Evolutionary conservation across 1,140 invertebrate genomes (phyloP), one percentile per base, ranked within the genome.

Genomic region (Helicorthomorpha holstii): DNA sequence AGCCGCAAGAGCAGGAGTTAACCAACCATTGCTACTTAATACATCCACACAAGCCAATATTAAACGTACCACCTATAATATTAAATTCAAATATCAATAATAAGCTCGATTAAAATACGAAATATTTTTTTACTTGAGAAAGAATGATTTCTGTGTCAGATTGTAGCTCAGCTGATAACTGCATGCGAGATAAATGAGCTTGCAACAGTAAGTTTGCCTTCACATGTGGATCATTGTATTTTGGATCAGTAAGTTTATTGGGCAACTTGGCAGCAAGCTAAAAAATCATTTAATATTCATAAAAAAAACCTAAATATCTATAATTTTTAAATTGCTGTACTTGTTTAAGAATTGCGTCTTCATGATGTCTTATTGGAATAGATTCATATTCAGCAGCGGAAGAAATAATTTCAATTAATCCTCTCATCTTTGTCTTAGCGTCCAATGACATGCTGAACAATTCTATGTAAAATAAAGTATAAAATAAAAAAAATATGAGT

Each of bases 31-130:
- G 21, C 89, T 95, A 63, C 88, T 92, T 0, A 98, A 71, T 23
- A 99, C 96, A 73, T 99, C 95, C 16, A 99, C 95, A 68, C 94
- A 98, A 10, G 95, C 95, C 69, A 98, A 93, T 60, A 98, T 96
- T 41, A 98, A 69, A 2, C 94, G 65, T 41, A 72, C 55, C 24
- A 62, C 56, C 57, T 48, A 56, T 14, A 45, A 38, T 45, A 14
- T 27, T 48, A 52, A n/a, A 50, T 52, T 21, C 25, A 43, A 50
- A 48, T 59, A 45, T 14, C 24, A 0, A 48, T 21, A 24, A 25
- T 54, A 53, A 21, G 48, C 29, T 7, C 49, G 41, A 25, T 49
- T 41, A 12, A 19, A 19, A 12, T 19, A 41, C 19, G 21, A 49
- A 48, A 41, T 19, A 19, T 12, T 12, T 12, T 41, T 14, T 50